A percentile compares a stretch with the other conserved stretches of the same genome.
phyloP scores from a whole-genome alignment of 2,113 vertebrate species.

The Atrichornis clamosus region DNA sequence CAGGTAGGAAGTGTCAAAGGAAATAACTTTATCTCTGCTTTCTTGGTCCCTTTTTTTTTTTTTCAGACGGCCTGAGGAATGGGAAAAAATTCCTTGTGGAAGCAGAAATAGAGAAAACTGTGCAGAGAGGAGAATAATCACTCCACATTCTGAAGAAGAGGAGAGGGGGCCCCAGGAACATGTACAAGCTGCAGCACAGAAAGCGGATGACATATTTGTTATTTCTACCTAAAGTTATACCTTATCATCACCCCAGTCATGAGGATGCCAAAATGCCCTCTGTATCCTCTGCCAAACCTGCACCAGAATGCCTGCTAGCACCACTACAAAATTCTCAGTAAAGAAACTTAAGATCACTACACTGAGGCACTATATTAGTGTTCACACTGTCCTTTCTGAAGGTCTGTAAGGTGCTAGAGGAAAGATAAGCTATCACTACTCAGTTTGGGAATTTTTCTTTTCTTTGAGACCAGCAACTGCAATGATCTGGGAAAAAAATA shows the following conservation, averaged over 20 bases:
- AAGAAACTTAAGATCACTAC: background rate
- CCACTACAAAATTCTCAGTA: background rate
- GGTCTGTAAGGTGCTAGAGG: background rate
- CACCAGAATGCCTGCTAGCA: background rate
- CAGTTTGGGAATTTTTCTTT: background rate
- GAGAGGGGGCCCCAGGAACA: background rate
- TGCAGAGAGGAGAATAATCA: background rate
- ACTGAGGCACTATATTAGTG: background rate
- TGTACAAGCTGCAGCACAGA: background rate
- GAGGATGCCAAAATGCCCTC: background rate
- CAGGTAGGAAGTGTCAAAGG: background rate
- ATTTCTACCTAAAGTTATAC: background rate
- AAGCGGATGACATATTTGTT: background rate
- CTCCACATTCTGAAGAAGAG: background rate
- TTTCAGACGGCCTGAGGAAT: background rate
- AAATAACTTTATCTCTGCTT: background rate
- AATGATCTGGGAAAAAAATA: background rate
- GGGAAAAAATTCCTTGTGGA: background rate
- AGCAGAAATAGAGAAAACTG: background rate
- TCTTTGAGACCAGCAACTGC: background rate
- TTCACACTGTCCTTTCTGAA: background rate
- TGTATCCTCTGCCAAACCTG: background rate
- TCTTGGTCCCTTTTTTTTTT: rapidly evolving
- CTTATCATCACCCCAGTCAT: background rate
- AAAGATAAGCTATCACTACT: background rate